Evolutionary conservation across 1,140 invertebrate species (phyloP), one percentile per base, ranked within the genome.

Genomic region (Papilio helenus): DNA sequence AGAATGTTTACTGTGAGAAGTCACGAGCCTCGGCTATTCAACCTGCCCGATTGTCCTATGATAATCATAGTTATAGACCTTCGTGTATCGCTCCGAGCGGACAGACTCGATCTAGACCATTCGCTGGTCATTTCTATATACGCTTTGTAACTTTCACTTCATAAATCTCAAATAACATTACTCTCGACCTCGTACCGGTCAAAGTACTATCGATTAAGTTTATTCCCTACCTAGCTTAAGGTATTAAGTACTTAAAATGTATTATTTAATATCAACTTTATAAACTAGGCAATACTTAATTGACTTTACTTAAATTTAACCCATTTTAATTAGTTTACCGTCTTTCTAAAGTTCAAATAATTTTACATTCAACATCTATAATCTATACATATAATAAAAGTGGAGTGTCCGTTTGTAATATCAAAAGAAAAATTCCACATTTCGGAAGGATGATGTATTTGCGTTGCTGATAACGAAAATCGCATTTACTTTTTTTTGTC

Each of bases 21-120:
- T 92, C 91, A 92, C 91, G 89, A 89, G 82, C 76, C 61, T 72
- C 80, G 55, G 82, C 84, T 90, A 89, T 89, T 88, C 85, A 88
- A 84, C 80, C 83, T 86, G 86, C 73, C 80, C 42, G 72, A 46
- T 74, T 74, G 72, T 74, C 72, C 72, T 49, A 74, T 74, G 23
- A 51, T 74, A 74, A 74, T 74, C 39, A 74, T 51, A 44, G 39
- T 74, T 74, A 74, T 74, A 49, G 49, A 44, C 71, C 29, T 16
- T 12, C 26, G 34, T 42, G 34, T 72, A 42, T 72, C 16, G 71
- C 71, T 72, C 39, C 18, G 14, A 42, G 71, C n/a, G 29, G 39
- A 71, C 4, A n/a, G 18, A n/a, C n/a, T 72, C 7, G 71, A 72
- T 42, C 71, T 44, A 44, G 61, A 68, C 23, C 16, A 68, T 34